These are phyloP conservation scores for Champsocephalus gunnari DNA, from an alignment of 2,797 vertebrate species.

Conservation along the genomic window DNA sequence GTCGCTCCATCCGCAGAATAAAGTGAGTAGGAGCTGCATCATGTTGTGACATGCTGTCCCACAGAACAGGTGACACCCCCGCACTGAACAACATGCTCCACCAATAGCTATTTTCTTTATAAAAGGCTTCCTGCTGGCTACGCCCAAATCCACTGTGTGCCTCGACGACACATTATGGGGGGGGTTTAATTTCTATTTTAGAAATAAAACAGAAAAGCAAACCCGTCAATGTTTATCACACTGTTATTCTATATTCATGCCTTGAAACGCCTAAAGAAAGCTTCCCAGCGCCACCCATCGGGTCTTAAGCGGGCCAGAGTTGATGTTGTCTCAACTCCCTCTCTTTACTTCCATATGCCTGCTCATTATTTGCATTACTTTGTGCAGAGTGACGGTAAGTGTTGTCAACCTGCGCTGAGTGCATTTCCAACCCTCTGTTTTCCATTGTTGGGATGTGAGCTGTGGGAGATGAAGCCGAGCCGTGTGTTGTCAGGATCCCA, in stretches of 20 bases:
- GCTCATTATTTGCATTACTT: conserved; percentile 80
- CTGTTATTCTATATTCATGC: conserved; percentile 29
- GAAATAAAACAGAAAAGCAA: conserved; percentile 40
- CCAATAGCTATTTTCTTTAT: conserved; percentile 47
- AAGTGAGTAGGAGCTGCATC: conserved; percentile 55
- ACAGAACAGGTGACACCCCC: conserved; percentile 81
- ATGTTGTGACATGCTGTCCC: conserved; percentile 53
- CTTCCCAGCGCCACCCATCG: conserved; percentile 40
- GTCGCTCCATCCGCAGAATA: conserved; percentile 9
- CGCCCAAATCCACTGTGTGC: conserved; percentile 50
- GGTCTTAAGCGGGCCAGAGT: conserved; percentile 59
- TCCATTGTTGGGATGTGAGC: conserved; percentile 71
- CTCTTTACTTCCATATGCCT: conserved; percentile 68
- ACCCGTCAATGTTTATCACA: conserved; percentile 61
- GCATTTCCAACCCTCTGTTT: conserved; percentile 57
- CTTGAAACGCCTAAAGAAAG: conserved; percentile 62
- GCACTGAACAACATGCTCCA: conserved; percentile 72
- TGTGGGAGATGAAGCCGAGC: conserved; percentile 78
- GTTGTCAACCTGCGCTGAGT: conserved; percentile 70
- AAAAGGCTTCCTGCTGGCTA: conserved; percentile 58
- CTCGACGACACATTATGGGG: conserved; percentile 18
- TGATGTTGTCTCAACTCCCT: conserved; percentile 62
- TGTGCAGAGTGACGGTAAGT: conserved; percentile 73
- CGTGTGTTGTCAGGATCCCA: conserved; percentile 81
- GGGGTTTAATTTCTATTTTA: conserved; percentile 48